phyloP scores from a whole-genome alignment of 1,140 invertebrate species.

The Caligus rogercresseyi region DNA sequence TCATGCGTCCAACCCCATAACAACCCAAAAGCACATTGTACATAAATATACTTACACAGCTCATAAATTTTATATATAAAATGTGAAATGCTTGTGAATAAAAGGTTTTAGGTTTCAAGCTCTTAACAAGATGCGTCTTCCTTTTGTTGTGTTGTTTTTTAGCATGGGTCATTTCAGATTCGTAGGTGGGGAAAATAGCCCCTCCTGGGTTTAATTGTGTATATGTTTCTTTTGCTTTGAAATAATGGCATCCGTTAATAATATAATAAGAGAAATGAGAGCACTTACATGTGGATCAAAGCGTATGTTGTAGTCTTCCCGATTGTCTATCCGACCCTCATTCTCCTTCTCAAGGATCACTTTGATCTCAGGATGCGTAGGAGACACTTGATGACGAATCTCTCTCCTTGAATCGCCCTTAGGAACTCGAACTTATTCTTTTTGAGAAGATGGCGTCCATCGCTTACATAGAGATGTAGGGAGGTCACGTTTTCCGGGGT shows the following conservation, averaged over 20 bases:
- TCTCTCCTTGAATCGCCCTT: neutral
- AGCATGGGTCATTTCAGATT: neutral
- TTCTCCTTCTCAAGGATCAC: neutral
- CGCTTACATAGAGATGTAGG: slow-evolving; percentile 6
- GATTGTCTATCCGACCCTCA: neutral
- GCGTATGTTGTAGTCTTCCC: neutral
- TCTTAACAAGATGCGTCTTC: neutral
- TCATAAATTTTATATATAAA: neutral
- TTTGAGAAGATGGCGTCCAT: slow-evolving; percentile 7
- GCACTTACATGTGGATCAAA: neutral
- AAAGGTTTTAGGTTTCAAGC: neutral
- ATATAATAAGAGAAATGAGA: neutral
- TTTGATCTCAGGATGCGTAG: slow-evolving; percentile 6
- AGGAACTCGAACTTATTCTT: slow-evolving; percentile 8
- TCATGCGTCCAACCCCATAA: too few relatives aligned
- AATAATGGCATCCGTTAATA: neutral
- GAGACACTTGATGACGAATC: neutral
- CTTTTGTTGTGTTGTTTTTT: too few relatives aligned
- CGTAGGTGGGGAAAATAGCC: neutral
- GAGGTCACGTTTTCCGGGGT: neutral
- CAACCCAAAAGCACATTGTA: too few relatives aligned
- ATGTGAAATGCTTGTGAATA: neutral
- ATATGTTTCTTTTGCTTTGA: neutral
- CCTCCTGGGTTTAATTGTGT: too few relatives aligned
- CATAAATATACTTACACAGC: too few relatives aligned